These are phyloP conservation scores for Taurulus bubalis DNA, from an alignment of 2,113 vertebrate genomes.

Conservation along the genomic window DNA sequence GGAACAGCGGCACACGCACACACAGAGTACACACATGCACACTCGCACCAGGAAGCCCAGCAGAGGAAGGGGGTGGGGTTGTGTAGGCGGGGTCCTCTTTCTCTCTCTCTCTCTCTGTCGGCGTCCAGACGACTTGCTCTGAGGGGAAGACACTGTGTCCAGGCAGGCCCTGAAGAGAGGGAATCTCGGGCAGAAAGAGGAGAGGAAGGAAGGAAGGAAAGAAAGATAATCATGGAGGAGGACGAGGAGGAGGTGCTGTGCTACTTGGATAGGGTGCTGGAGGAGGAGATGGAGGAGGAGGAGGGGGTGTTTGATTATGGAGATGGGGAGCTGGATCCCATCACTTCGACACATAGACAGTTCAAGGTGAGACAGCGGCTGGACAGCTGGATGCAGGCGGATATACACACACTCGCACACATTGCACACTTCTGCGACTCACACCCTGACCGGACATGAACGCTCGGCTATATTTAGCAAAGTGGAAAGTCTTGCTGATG, in stretches of 20 bases:
- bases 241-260: slow-evolving; percentile 92
- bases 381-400: slow-evolving; percentile 60
- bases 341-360: slow-evolving; percentile 76
- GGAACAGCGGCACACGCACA: slow-evolving; percentile 62
- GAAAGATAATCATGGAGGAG: slow-evolving; percentile 77
- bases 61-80: slow-evolving; percentile 80
- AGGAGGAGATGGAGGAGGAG: slow-evolving; percentile 89
- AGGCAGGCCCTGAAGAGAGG: slow-evolving; percentile 62
- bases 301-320: slow-evolving; percentile 85
- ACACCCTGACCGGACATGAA: slow-evolving; percentile 14
- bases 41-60: slow-evolving; percentile 79
- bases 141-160: slow-evolving; percentile 73
- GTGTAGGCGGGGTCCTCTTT: slow-evolving; percentile 70
- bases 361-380: slow-evolving; percentile 90
- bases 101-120: slow-evolving; percentile 29
- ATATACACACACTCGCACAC: slow-evolving; percentile 9
- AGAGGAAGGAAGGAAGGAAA: slow-evolving; percentile 18
- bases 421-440: not conserved
- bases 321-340: slow-evolving; percentile 89
- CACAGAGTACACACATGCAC: slow-evolving; percentile 32
- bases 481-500: slow-evolving; percentile 56
- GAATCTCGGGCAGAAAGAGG: slow-evolving; percentile 45
- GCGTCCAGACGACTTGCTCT: slow-evolving; percentile 71
- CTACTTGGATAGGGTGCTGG: slow-evolving; percentile 94
- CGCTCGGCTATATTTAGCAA: slow-evolving; percentile 57